phyloP scores from a whole-genome alignment of 1,140 invertebrate genomes.

The Gonatopus flavifemur region DNA sequence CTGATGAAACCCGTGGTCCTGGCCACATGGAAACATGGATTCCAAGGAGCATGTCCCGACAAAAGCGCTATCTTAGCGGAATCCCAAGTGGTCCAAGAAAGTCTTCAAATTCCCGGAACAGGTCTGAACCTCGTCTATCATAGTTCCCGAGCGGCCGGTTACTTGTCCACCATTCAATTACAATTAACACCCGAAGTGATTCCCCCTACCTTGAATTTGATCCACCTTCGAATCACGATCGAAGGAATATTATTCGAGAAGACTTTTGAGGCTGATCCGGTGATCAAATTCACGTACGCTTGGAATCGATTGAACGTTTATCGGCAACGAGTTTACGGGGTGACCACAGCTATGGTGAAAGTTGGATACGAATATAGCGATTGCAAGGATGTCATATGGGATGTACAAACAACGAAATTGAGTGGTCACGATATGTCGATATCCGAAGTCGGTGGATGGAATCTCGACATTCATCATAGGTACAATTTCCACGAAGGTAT shows the following conservation, averaged over 20 bases:
- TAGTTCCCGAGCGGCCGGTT: slow-evolving; percentile 88
- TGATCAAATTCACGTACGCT: slow-evolving; percentile 94
- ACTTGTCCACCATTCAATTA: slow-evolving; percentile 91
- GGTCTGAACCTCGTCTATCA: slow-evolving; percentile 93
- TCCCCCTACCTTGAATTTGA: slow-evolving; percentile 77
- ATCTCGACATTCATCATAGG: slow-evolving; percentile 94
- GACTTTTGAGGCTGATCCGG: slow-evolving; percentile 91
- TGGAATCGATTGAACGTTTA: slow-evolving; percentile 98
- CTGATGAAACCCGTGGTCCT: slow-evolving; percentile 91
- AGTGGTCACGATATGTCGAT: slow-evolving; percentile 96
- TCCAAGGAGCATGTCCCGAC: slow-evolving; percentile 92
- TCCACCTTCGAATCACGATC: slow-evolving; percentile 89
- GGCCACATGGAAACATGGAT: slow-evolving; percentile 95
- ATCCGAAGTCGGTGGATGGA: slow-evolving; percentile 95
- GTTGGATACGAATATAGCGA: slow-evolving; percentile 94
- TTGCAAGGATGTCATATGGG: slow-evolving; percentile 93
- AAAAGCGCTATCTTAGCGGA: slow-evolving; percentile 90
- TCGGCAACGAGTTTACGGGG: slow-evolving; percentile 89
- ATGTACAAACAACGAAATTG: slow-evolving; percentile 90
- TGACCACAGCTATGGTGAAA: slow-evolving; percentile 88
- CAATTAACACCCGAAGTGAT: slow-evolving; percentile 87
- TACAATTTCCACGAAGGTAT: slow-evolving; percentile 98
- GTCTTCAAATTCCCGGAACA: slow-evolving; percentile 88
- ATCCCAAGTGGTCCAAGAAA: slow-evolving; percentile 94
- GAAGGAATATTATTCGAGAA: slow-evolving; percentile 93